Conservation (phyloP, 2,113 vertebrate genomes). For the Menura novaehollandiae region DNA sequence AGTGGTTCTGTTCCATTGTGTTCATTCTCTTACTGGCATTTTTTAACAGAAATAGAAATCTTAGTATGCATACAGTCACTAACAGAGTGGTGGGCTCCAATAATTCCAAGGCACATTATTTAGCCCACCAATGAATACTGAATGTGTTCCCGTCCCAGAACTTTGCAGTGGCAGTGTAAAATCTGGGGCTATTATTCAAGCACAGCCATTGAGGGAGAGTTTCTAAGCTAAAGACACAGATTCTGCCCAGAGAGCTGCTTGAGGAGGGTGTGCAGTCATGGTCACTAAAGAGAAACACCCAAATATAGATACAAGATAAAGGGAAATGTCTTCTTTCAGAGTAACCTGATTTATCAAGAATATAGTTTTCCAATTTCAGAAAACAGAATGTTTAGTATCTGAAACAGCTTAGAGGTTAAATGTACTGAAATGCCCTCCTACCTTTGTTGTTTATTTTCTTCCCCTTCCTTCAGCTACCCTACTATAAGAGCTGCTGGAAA, state of each 20-base stretch:
- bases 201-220: neutral
- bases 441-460: neutral
- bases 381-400: neutral
- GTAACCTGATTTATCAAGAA: neutral
- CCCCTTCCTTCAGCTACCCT: neutral
- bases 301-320: neutral
- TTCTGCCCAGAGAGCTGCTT: neutral
- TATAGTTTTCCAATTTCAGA: neutral
- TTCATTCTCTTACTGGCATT: neutral
- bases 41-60: neutral
- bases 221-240: neutral
- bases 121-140: neutral
- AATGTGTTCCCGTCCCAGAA: neutral
- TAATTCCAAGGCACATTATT: neutral
- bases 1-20: neutral
- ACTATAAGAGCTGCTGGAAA: neutral
- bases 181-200: neutral
- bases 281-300: neutral
- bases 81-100: neutral
- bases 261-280: rapidly evolving
- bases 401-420: neutral
- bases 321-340: neutral
- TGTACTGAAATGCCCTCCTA: neutral
- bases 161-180: neutral
- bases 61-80: neutral